Evolutionary conservation across 2,888 invertebrate species (phyloP).

Genomic region (Trimorus sp.): DNA sequence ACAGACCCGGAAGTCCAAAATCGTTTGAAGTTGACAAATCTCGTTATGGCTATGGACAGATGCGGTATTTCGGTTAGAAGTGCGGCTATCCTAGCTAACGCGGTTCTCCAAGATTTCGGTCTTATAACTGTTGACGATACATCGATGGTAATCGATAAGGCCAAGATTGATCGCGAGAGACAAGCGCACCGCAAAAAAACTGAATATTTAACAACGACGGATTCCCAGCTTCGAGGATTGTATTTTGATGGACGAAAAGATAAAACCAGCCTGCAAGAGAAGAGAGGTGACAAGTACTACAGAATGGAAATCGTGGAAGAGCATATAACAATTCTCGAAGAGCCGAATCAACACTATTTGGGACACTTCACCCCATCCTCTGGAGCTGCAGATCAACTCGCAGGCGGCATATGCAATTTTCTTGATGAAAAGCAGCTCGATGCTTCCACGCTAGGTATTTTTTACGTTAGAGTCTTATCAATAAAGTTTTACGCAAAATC

Average conservation of each 20-base stretch:
- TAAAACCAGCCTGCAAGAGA: slow-evolving; percentile 4
- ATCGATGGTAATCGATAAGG: slow-evolving; percentile 1
- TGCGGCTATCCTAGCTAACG: slow-evolving; percentile 17
- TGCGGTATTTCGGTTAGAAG: slow-evolving; percentile 21
- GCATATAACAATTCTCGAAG: slow-evolving; percentile 12
- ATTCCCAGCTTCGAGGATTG: not conserved
- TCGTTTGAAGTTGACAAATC: slow-evolving; percentile 12
- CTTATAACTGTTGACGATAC: slow-evolving; percentile 3
- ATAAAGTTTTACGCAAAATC: too few species aligned
- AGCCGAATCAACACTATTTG: slow-evolving; percentile 22
- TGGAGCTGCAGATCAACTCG: not conserved
- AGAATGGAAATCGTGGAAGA: slow-evolving; percentile 4
- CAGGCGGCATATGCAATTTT: not conserved
- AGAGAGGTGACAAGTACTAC: not conserved
- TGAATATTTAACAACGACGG: not conserved
- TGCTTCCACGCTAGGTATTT: too few species aligned
- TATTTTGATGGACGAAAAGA: slow-evolving; percentile 22
- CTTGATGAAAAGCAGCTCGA: not conserved
- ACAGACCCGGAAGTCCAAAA: not conserved
- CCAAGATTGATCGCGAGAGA: slow-evolving; percentile 6
- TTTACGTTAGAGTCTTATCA: too few species aligned
- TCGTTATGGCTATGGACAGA: slow-evolving; percentile 22
- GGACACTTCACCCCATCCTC: not conserved
- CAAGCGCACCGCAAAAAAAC: not conserved
- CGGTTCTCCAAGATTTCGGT: slow-evolving; percentile 7